phyloP scores from a whole-genome alignment of 2,797 vertebrate species.

The Helicolenus hilgendorfi region DNA sequence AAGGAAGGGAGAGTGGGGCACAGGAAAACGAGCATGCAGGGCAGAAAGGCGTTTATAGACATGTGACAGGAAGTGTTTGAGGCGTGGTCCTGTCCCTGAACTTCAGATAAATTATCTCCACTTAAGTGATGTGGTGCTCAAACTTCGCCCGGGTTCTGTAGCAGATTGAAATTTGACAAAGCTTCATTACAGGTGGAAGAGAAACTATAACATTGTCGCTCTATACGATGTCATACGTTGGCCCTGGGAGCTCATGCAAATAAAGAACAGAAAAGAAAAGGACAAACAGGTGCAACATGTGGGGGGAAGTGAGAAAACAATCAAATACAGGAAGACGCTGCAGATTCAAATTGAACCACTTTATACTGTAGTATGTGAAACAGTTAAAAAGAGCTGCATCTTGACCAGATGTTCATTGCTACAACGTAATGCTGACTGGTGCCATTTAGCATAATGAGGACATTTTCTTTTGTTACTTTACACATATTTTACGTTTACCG shows the following conservation, averaged over 20 bases:
- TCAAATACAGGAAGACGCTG: background rate
- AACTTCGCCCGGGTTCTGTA: too few relatives aligned
- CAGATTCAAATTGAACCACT: background rate
- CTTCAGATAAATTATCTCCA: background rate
- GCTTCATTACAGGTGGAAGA: too few relatives aligned
- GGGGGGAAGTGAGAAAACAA: background rate
- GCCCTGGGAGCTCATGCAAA: background rate
- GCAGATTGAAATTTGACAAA: background rate
- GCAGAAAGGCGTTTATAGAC: background rate
- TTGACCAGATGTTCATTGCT: background rate
- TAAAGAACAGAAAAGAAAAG: background rate
- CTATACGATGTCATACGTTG: background rate
- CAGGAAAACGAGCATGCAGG: background rate
- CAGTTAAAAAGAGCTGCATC: too few relatives aligned
- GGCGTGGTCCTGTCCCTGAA: background rate
- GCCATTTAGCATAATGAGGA: background rate
- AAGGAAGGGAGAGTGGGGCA: background rate
- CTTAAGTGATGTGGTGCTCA: background rate
- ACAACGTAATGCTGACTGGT: background rate
- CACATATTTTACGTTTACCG: background rate
- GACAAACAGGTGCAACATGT: background rate
- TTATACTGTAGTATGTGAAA: too few relatives aligned
- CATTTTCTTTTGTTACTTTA: background rate
- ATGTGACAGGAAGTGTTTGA: background rate
- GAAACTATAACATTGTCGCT: background rate